Evolutionary conservation across 2,888 invertebrate genomes (phyloP).

Genomic region (Cryptus viduatorius): DNA sequence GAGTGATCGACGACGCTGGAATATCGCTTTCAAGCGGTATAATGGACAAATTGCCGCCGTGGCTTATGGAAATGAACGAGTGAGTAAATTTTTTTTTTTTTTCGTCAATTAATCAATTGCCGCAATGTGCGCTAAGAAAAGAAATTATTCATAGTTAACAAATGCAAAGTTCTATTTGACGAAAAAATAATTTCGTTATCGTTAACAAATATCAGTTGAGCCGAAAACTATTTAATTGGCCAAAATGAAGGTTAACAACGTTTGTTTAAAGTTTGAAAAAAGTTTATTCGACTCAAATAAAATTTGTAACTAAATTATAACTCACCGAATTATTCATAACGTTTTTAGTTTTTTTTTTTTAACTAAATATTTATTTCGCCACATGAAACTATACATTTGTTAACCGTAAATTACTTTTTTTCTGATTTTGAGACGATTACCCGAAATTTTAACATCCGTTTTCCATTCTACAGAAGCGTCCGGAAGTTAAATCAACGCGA

Average conservation of each 20-base stretch:
- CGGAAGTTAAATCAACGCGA: slow-evolving; percentile 71
- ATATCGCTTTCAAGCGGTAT: slow-evolving; percentile 58
- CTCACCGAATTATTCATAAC: too few species aligned
- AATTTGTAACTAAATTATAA: too few species aligned
- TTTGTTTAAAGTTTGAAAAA: neutral
- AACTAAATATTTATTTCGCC: too few species aligned
- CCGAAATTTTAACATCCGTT: neutral
- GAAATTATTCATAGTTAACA: too few species aligned
- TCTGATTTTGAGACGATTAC: too few species aligned
- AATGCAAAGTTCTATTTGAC: neutral
- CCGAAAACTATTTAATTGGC: too few species aligned
- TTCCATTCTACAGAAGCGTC: slow-evolving; percentile 68
- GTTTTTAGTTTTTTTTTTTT: too few species aligned
- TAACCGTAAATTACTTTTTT: too few species aligned
- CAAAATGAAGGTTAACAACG: too few species aligned
- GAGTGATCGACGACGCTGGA: slow-evolving; percentile 55
- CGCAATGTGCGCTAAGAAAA: neutral
- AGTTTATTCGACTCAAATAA: neutral
- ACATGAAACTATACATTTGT: too few species aligned
- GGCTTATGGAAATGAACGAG: slow-evolving; percentile 78
- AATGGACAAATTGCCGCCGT: slow-evolving; percentile 74
- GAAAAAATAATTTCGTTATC: too few species aligned
- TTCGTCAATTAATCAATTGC: neutral
- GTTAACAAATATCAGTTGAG: neutral
- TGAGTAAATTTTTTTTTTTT: slow-evolving; percentile 62